These are phyloP conservation scores for Notothenia coriiceps DNA, from an alignment of 2,113 vertebrate genomes.

Conservation along the genomic window DNA sequence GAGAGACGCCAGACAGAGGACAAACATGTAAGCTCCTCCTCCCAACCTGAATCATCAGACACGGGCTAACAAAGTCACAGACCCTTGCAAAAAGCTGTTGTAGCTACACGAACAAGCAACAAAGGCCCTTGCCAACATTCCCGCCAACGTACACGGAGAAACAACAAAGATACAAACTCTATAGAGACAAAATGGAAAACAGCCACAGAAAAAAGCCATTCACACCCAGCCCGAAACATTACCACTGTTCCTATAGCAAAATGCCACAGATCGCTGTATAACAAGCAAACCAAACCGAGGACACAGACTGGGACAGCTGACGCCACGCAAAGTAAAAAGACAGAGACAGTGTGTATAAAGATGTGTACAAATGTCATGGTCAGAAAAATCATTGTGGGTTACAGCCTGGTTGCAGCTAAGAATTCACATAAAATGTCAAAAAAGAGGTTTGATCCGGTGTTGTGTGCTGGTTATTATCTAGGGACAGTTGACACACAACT, in stretches of 20 bases:
- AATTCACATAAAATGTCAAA: not conserved
- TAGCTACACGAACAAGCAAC: slow-evolving; percentile 37
- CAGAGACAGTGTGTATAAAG: slow-evolving; percentile 34
- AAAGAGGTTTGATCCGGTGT: not conserved
- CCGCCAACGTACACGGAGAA: slow-evolving; percentile 29
- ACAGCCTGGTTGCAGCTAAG: not conserved
- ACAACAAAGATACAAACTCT: slow-evolving; percentile 51
- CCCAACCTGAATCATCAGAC: slow-evolving; percentile 17
- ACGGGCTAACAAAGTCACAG: slow-evolving; percentile 55
- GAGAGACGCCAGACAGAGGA: slow-evolving; percentile 46
- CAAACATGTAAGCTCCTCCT: slow-evolving; percentile 52
- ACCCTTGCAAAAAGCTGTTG: slow-evolving; percentile 15
- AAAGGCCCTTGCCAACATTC: slow-evolving; percentile 22
- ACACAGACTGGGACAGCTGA: slow-evolving; percentile 68
- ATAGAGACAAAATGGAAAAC: slow-evolving; percentile 30
- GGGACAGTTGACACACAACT: too few species aligned
- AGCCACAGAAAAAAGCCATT: slow-evolving; percentile 53
- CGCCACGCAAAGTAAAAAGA: slow-evolving; percentile 40
- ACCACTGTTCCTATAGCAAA: slow-evolving; percentile 37
- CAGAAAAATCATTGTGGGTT: slow-evolving; percentile 6
- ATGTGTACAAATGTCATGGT: slow-evolving; percentile 3
- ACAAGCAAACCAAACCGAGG: slow-evolving; percentile 54
- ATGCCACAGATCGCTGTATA: slow-evolving; percentile 56
- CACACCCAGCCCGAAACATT: slow-evolving; percentile 28
- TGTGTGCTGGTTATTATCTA: not conserved